These are phyloP conservation scores for Hyposoter dolosus DNA, from an alignment of 2,888 invertebrate genomes.

Conservation along the genomic window DNA sequence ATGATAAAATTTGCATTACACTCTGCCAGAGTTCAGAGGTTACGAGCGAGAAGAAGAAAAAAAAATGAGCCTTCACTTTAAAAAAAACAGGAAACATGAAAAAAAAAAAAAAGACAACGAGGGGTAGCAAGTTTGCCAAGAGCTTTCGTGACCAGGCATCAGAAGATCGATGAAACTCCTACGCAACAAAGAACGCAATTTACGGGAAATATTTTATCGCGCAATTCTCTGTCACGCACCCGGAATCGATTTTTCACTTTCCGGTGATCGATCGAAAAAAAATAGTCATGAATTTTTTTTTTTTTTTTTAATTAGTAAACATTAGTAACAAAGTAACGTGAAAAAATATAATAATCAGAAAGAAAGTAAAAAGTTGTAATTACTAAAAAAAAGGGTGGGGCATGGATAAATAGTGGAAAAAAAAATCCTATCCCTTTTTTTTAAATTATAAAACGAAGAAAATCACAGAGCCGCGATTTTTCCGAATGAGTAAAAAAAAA, in stretches of 20 bases:
- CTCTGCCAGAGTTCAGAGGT: slow-evolving; percentile 20
- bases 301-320: neutral
- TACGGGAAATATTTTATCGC: slow-evolving; percentile 40
- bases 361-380: neutral
- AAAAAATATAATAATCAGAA: too few species aligned
- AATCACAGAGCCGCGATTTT: too few species aligned
- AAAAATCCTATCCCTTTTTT: too few species aligned
- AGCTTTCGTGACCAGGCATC: slow-evolving; percentile 26
- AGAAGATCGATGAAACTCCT: slow-evolving; percentile 46
- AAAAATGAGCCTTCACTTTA: neutral
- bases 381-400: neutral
- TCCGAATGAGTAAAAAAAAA: neutral
- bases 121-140: slow-evolving; percentile 35
- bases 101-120: slow-evolving; percentile 34
- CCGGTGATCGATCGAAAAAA: slow-evolving; percentile 1
- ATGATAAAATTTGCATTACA: slow-evolving; percentile 35
- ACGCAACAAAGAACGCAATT: slow-evolving; percentile 46
- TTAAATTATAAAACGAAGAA: too few species aligned
- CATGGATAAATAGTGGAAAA: too few species aligned
- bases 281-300: neutral
- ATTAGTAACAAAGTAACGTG: neutral
- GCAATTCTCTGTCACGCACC: slow-evolving; percentile 19
- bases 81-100: slow-evolving; percentile 8
- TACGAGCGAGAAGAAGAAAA: slow-evolving; percentile 17
- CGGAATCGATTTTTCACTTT: slow-evolving; percentile 13